Evolutionary conservation across 1,140 invertebrate genomes (phyloP), one percentile per base, ranked within the genome.

Genomic region (Cydia amplana): DNA sequence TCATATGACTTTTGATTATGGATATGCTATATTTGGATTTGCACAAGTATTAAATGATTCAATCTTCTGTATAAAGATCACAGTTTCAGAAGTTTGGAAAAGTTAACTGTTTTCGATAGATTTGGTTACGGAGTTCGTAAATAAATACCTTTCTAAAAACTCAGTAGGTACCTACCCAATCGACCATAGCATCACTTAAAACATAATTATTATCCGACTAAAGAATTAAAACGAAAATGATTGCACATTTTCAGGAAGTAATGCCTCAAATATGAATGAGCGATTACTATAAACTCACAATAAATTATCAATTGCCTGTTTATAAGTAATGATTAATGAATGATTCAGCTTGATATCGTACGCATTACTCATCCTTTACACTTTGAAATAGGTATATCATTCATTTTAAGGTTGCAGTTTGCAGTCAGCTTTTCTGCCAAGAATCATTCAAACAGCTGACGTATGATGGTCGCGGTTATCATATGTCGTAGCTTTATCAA

Each of bases 1-100:
- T 60, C 55, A 23, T 60, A 60, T 23, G 49, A 51, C 49, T 67
- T 70, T 20, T 40, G 64, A 36, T 70, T 70, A 40, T 70, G 65
- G 65, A 70, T 28, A 70, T 6, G 18, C 20, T 60, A 23, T 60
- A 23, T 60, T 23, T 60, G 55, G 55, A 60, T 10, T 6, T 60
- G 16, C 51, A 55, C 51, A 3, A 55, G 51, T 5, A 51, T 51
- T 20, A 55, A 6, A 18, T 18, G 46, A 14, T 5, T 49, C 12
- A 16, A 49, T 55, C 0, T 49, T 49, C 46, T 1, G 46, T 49
- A n/a, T n/a, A n/a, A n/a, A n/a, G n/a, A n/a, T n/a, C n/a, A 49
- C 4, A 49, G 46, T 16, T 9, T 14, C 25, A 25, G 3, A 25
- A 25, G n/a, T n/a, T n/a, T n/a, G n/a, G n/a, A n/a, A n/a, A n/a